phyloP scores from a whole-genome alignment of 2,888 invertebrate species.

The Ferdinandea cuprea region DNA sequence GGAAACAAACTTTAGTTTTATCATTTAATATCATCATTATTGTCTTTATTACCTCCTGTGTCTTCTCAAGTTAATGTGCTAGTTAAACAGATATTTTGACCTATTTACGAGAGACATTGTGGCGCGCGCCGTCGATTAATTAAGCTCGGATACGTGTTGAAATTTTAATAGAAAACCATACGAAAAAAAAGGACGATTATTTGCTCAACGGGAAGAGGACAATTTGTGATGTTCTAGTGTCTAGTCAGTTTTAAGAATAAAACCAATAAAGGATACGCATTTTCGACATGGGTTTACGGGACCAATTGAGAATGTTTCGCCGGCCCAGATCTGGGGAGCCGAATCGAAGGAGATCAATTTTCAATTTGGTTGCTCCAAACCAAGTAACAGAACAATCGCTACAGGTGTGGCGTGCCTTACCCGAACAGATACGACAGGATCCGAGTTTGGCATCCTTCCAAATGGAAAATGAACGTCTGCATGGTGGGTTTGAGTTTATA shows the following conservation, averaged over 20 bases:
- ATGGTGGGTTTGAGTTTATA: slow-evolving; percentile 78
- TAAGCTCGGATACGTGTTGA: slow-evolving; percentile 2
- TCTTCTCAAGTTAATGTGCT: not conserved
- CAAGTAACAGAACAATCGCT: slow-evolving; percentile 86
- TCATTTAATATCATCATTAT: not conserved
- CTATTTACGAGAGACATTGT: slow-evolving; percentile 10
- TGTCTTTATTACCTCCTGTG: slow-evolving; percentile 18
- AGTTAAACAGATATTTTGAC: slow-evolving; percentile 18
- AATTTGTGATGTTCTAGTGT: slow-evolving; percentile 24
- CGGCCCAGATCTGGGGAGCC: slow-evolving; percentile 29
- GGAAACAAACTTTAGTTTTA: not conserved
- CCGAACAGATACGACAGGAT: slow-evolving; percentile 87
- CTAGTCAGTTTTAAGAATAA: slow-evolving; percentile 3
- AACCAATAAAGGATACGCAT: slow-evolving; percentile 8
- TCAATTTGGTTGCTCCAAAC: slow-evolving; percentile 82
- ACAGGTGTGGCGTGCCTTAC: slow-evolving; percentile 87
- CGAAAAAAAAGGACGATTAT: not conserved
- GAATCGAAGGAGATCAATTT: slow-evolving; percentile 71
- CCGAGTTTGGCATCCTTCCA: slow-evolving; percentile 86
- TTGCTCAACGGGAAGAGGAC: not conserved
- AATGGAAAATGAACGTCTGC: slow-evolving; percentile 82
- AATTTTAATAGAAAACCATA: slow-evolving; percentile 7
- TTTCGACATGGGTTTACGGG: slow-evolving; percentile 58
- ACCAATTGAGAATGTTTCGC: slow-evolving; percentile 53
- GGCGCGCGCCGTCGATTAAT: slow-evolving; percentile 35